Percentiles rank a stretch among this genome's conserved stretches.
These are phyloP conservation scores for Octomys mimax DNA, from an alignment of 2,797 vertebrate genomes.

Conservation along the genomic window DNA sequence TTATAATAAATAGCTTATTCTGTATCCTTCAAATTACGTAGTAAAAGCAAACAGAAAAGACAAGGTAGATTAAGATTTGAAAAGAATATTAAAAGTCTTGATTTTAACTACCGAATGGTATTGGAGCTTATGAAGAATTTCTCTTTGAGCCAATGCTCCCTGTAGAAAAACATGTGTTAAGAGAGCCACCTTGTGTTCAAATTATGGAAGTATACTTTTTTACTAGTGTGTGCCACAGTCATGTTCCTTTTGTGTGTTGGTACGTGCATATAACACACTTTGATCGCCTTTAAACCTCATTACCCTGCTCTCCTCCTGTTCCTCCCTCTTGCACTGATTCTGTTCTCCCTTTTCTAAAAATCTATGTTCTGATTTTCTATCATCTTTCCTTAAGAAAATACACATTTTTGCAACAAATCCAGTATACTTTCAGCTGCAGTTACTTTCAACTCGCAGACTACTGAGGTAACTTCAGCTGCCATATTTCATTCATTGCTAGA, in stretches of 20 bases:
- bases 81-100: conserved; percentile 53
- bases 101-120: conserved; percentile 43
- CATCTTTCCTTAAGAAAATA: not conserved
- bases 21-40: conserved; percentile 53
- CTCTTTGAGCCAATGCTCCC: not conserved
- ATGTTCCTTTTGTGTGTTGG: not conserved
- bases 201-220: conserved; percentile 62
- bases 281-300: not conserved
- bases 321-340: not conserved
- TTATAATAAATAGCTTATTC: conserved; percentile 53
- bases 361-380: not conserved
- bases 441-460: conserved; percentile 33
- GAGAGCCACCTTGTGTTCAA: conserved; percentile 70
- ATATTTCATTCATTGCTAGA: not conserved
- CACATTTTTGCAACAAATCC: not conserved
- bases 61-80: not conserved
- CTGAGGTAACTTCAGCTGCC: not conserved
- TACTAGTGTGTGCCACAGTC: not conserved
- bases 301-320: no score
- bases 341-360: not conserved
- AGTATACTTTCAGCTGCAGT: not conserved
- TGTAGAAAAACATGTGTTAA: conserved; percentile 15
- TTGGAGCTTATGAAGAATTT: conserved; percentile 8
- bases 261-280: not conserved
- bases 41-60: conserved; percentile 31